phyloP scores from a whole-genome alignment of 2,888 invertebrate genomes.

The Sicus ferrugineus region DNA sequence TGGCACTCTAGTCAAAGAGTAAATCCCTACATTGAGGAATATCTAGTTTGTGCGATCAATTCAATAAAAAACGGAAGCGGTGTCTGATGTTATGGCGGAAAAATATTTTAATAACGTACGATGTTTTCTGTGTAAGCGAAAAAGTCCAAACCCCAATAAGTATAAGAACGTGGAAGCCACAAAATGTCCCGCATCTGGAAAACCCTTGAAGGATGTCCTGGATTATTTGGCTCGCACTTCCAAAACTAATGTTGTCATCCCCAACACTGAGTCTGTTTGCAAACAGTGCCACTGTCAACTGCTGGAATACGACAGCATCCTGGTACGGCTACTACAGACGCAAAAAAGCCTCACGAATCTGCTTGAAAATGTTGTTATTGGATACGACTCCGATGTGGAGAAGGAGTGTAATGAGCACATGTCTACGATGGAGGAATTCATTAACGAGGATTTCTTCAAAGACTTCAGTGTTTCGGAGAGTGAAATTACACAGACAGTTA shows the following conservation, averaged over 20 bases:
- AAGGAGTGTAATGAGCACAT: slow-evolving; percentile 43
- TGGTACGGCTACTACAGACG: slow-evolving; percentile 39
- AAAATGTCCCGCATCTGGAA: slow-evolving; percentile 41
- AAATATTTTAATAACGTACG: slow-evolving; percentile 21
- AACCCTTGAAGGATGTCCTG: slow-evolving; percentile 41
- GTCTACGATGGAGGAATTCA: slow-evolving; percentile 43
- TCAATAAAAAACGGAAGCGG: too few relatives aligned
- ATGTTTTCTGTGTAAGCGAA: slow-evolving; percentile 44
- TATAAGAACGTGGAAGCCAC: slow-evolving; percentile 36
- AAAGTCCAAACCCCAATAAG: slow-evolving; percentile 24
- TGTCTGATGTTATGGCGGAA: slow-evolving; percentile 7
- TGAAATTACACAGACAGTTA: slow-evolving; percentile 44
- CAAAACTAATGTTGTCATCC: slow-evolving; percentile 40
- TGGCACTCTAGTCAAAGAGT: too few relatives aligned
- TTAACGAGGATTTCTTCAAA: slow-evolving; percentile 41
- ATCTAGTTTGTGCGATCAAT: too few relatives aligned
- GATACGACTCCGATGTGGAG: slow-evolving; percentile 44
- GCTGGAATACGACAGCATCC: slow-evolving; percentile 40
- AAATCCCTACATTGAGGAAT: too few relatives aligned
- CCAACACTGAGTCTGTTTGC: slow-evolving; percentile 39
- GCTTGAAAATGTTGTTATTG: slow-evolving; percentile 42
- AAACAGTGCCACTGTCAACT: slow-evolving; percentile 39
- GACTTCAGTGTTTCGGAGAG: slow-evolving; percentile 42
- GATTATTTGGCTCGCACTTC: slow-evolving; percentile 39
- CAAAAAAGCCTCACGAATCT: slow-evolving; percentile 43